phyloP scores from a whole-genome alignment of 2,113 vertebrate species.

The Isichthys henryi region DNA sequence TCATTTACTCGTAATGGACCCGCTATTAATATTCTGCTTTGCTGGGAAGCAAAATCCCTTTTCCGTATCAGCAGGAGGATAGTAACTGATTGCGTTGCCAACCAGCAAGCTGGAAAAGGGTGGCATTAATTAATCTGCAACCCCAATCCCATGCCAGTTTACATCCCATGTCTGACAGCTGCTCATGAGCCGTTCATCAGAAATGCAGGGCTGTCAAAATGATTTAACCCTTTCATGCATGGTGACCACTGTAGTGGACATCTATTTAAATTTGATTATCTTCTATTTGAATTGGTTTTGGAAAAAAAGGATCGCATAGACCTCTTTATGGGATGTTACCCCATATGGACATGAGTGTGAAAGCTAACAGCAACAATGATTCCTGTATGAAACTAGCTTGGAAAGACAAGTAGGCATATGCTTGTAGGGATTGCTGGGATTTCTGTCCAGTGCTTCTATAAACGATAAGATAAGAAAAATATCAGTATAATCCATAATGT shows the following conservation, averaged over 20 bases:
- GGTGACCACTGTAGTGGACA: neutral
- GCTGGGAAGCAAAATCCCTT: slow-evolving; percentile 48
- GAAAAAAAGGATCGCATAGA: neutral
- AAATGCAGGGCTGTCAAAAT: neutral
- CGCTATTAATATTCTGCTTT: slow-evolving; percentile 62
- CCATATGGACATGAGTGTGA: neutral
- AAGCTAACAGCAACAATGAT: neutral
- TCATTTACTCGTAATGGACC: slow-evolving; percentile 60
- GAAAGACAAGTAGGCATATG: neutral
- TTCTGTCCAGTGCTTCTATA: neutral
- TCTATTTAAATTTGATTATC: neutral
- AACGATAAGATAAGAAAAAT: neutral
- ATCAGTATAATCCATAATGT: neutral
- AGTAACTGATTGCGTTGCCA: slow-evolving; percentile 41
- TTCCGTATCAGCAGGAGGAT: slow-evolving; percentile 48
- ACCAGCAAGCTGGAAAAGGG: slow-evolving; percentile 37
- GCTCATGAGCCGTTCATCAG: neutral
- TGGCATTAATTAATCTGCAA: slow-evolving; percentile 7
- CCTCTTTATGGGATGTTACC: neutral
- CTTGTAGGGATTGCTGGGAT: neutral
- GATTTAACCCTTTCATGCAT: neutral
- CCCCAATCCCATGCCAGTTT: neutral
- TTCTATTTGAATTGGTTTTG: neutral
- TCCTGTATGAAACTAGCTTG: neutral
- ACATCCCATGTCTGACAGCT: neutral